Conservation (phyloP, 2,113 vertebrate species). For the Oenanthe melanoleuca region DNA sequence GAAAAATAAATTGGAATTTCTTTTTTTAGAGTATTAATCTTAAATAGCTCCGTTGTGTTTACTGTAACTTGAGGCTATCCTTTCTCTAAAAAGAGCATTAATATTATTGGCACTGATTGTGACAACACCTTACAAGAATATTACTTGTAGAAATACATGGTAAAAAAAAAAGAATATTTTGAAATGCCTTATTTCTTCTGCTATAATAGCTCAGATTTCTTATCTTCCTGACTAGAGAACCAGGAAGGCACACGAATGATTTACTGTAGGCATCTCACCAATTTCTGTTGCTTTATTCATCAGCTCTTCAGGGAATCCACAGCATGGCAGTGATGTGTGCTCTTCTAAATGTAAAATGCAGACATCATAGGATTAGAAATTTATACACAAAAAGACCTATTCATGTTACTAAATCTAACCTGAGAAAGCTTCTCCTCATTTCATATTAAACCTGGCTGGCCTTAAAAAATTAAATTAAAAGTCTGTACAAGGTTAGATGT, state of each 20-base stretch:
- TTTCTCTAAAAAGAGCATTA: conserved; percentile 3
- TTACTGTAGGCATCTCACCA: neutral
- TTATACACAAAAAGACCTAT: neutral
- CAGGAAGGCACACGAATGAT: neutral
- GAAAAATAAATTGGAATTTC: neutral
- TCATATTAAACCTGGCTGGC: neutral
- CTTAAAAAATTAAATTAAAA: neutral
- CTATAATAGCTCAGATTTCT: neutral
- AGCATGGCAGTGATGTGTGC: neutral
- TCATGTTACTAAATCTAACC: neutral
- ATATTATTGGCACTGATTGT: neutral
- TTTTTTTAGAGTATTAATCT: neutral
- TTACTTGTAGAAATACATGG: neutral
- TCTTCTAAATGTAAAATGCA: neutral
- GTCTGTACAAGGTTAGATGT: neutral
- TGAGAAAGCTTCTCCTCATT: neutral
- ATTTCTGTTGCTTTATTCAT: neutral
- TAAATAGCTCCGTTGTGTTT: neutral
- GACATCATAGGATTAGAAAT: neutral
- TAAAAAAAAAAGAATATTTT: neutral
- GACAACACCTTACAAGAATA: neutral
- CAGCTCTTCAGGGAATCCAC: neutral
- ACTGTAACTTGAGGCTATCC: neutral
- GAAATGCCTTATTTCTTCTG: neutral
- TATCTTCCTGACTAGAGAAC: neutral